phyloP scores from a whole-genome alignment of 2,113 vertebrate species.

The Cnemophilus loriae region DNA sequence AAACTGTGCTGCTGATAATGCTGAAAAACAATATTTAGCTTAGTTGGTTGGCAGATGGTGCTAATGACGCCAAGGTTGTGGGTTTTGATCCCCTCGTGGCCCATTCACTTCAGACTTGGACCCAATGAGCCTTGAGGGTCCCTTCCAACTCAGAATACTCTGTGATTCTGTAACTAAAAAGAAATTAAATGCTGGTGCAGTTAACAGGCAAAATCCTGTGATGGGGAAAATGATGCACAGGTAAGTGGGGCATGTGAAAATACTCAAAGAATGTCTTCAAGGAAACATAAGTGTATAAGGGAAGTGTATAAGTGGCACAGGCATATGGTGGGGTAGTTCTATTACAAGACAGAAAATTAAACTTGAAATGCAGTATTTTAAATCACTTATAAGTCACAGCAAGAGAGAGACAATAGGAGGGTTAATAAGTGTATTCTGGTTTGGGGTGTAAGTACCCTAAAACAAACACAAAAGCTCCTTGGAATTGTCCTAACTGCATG shows the following conservation, averaged over 20 bases:
- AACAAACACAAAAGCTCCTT: not conserved
- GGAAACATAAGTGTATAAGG: not conserved
- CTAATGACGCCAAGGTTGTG: not conserved
- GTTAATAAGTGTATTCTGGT: not conserved
- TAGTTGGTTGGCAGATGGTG: not conserved
- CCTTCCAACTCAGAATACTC: not conserved
- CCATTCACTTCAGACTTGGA: not conserved
- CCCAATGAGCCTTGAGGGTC: not conserved
- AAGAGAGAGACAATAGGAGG: not conserved
- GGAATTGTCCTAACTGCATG: not conserved
- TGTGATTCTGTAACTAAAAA: not conserved
- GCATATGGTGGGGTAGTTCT: not conserved
- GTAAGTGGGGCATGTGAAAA: not conserved
- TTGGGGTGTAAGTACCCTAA: not conserved
- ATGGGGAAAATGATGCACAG: not conserved
- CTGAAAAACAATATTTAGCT: not conserved
- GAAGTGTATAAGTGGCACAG: not conserved
- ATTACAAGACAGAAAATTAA: not conserved
- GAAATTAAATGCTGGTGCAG: not conserved
- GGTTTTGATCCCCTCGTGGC: not conserved
- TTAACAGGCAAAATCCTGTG: not conserved
- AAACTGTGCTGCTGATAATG: not conserved
- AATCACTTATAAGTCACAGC: not conserved
- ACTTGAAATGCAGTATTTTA: not conserved
- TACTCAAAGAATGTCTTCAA: not conserved